Conservation (phyloP, 2,113 vertebrate species). For the Esox niger region DNA sequence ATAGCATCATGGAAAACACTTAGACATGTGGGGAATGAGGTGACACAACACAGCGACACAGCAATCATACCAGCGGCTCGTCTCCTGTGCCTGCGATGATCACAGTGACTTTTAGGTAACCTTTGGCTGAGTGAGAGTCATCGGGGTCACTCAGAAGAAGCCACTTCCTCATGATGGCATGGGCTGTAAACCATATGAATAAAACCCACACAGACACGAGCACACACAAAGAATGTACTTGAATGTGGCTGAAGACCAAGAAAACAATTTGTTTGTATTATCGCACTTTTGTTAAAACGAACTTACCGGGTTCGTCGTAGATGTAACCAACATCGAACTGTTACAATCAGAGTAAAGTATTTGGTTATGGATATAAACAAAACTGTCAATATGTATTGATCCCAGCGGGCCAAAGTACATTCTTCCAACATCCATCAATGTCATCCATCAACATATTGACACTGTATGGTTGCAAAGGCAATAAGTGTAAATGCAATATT, state of each 20-base stretch:
- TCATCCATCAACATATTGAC: no score
- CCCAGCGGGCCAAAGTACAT: no score
- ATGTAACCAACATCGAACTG: constrained; percentile 92
- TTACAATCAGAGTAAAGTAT: constrained; percentile 15
- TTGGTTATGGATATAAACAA: no score
- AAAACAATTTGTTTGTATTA: no score
- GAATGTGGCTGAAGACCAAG: no score
- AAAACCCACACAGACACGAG: not conserved
- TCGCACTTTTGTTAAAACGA: not conserved
- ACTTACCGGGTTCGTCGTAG: constrained; percentile 90
- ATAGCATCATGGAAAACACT: no score
- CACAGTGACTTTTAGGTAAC: constrained; percentile 97
- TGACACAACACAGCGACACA: not conserved
- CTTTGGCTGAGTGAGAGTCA: constrained; percentile 83
- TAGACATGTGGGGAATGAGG: not conserved
- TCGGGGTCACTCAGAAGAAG: constrained; percentile 90
- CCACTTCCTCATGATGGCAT: constrained; percentile 92
- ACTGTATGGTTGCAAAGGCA: no score
- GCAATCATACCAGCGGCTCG: constrained; percentile 78
- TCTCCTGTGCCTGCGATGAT: constrained; percentile 88
- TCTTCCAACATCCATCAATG: no score
- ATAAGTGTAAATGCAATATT: no score
- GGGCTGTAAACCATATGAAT: constrained; percentile 67
- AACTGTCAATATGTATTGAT: no score
- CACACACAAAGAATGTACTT: not conserved